These are phyloP conservation scores for Aradus depressus DNA, from an alignment of 2,888 invertebrate species.

Conservation along the genomic window DNA sequence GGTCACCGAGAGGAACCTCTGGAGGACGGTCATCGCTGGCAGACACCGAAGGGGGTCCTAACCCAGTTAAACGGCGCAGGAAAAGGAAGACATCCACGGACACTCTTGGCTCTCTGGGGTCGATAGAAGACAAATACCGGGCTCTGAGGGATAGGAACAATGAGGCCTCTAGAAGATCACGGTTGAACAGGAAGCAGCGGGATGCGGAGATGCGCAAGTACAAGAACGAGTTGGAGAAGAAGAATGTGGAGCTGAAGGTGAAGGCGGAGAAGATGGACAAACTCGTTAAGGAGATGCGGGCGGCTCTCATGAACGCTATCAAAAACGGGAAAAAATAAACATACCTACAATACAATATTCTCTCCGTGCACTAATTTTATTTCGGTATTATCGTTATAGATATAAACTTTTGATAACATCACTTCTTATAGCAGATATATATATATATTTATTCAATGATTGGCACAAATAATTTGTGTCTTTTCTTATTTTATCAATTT, in stretches of 20 bases:
- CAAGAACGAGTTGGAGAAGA: slow-evolving; percentile 46
- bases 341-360: background rate
- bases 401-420: no score
- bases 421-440: no score
- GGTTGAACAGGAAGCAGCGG: slow-evolving; percentile 55
- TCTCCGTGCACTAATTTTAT: slow-evolving; percentile 2
- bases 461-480: no score
- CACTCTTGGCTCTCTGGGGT: background rate
- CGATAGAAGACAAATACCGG: slow-evolving; percentile 43
- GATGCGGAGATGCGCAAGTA: slow-evolving; percentile 45
- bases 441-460: no score
- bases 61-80: no score
- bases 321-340: slow-evolving; percentile 12
- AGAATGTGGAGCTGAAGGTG: slow-evolving; percentile 51
- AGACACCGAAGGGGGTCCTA: background rate
- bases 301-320: slow-evolving; percentile 15
- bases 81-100: slow-evolving; percentile 1
- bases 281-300: slow-evolving; percentile 42
- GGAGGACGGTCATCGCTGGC: background rate
- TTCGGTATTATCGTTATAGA: slow-evolving; percentile 1
- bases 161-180: slow-evolving; percentile 61
- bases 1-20: slow-evolving; percentile 8
- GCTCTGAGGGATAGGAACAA: slow-evolving; percentile 66
- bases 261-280: slow-evolving; percentile 56
- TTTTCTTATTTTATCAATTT: no score